Percentiles rank a stretch among this genome's conserved stretches.
Evolutionary conservation across 30 jellyfish, hydroid and myxozoan genomes (phyloP).

Genomic region (Cassiopea xamachana): DNA sequence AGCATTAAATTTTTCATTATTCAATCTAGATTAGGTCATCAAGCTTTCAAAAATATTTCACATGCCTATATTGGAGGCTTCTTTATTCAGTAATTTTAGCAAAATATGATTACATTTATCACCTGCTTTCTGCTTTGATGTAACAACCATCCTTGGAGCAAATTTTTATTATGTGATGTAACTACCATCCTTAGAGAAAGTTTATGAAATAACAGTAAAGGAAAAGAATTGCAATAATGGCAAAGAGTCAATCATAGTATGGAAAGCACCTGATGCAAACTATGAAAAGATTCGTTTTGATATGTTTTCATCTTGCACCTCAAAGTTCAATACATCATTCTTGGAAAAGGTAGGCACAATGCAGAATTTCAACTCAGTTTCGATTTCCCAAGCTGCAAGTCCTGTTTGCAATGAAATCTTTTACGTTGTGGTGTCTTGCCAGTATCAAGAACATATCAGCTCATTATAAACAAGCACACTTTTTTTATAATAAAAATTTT

Average conservation of each 20-base stretch:
- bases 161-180: background rate
- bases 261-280: background rate
- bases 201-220: background rate
- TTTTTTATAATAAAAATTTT: background rate
- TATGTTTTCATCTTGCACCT: conserved; percentile 2
- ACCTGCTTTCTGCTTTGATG: too few species aligned
- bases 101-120: too few species aligned
- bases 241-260: background rate
- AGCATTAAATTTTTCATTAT: too few species aligned
- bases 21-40: too few species aligned
- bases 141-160: too few species aligned
- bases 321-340: background rate
- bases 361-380: background rate
- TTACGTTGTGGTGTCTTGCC: background rate
- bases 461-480: background rate
- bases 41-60: too few species aligned
- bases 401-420: too few species aligned
- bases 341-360: background rate
- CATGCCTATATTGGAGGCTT: too few species aligned
- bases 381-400: background rate
- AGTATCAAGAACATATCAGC: background rate
- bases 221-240: background rate
- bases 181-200: background rate
- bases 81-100: too few species aligned
- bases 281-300: background rate